Conservation (phyloP, 92 coral and sea anemone genomes). For the Paragorgia papillata region DNA sequence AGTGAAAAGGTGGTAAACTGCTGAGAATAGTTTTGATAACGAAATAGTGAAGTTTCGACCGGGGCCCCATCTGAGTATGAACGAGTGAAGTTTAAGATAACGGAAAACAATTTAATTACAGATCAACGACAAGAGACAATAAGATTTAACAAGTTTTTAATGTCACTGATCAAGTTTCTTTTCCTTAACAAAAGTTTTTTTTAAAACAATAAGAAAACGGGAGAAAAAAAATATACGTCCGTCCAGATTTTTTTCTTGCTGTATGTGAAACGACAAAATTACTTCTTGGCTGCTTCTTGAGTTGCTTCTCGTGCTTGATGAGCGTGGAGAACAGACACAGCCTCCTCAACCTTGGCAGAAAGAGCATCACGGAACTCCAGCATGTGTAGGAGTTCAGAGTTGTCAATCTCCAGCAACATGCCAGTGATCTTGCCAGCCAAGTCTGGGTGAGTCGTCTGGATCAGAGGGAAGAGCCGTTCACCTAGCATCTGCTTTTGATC, state of each 20-base stretch:
- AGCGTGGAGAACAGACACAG: slow-evolving; percentile 85
- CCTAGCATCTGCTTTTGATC: slow-evolving; percentile 61
- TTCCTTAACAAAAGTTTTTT: background rate
- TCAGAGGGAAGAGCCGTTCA: slow-evolving; percentile 88
- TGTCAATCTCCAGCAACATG: slow-evolving; percentile 96
- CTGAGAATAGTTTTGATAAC: no score
- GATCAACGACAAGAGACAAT: background rate
- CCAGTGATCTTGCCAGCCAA: slow-evolving; percentile 98
- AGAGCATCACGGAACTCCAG: slow-evolving; percentile 92
- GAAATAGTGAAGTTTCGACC: no score
- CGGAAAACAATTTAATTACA: no score
- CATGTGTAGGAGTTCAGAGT: slow-evolving; percentile 94
- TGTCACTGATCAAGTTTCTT: background rate
- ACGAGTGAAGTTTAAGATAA: no score
- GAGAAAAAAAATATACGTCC: background rate
- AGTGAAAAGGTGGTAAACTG: no score
- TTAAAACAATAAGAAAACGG: background rate
- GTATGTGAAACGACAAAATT: background rate
- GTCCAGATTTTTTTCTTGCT: slow-evolving; percentile 2
- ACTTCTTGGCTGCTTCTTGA: no score
- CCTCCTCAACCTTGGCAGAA: slow-evolving; percentile 82
- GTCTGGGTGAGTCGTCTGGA: slow-evolving; percentile 83
- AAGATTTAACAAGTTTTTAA: background rate
- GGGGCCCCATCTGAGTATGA: no score
- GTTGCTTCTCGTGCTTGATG: slow-evolving; percentile 57